These are phyloP conservation scores for Molanna angustata DNA, from an alignment of 2,888 invertebrate species.

Conservation along the genomic window DNA sequence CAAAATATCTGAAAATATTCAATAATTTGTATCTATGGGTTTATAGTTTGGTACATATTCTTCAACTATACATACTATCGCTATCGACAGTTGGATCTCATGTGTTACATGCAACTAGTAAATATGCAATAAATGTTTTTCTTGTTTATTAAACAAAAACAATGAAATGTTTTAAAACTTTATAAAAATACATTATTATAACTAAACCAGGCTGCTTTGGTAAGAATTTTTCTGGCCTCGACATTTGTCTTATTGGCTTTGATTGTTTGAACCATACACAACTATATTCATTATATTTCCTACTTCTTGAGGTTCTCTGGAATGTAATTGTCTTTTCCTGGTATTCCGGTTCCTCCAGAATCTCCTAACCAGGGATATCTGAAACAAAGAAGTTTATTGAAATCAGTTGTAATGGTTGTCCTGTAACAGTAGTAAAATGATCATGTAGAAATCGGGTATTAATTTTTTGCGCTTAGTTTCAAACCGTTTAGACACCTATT, in stretches of 20 bases:
- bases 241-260: not conserved
- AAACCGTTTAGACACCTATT: too few species aligned
- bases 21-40: too few species aligned
- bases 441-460: too few species aligned
- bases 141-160: slow-evolving; percentile 13
- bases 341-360: slow-evolving; percentile 77
- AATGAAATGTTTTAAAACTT: slow-evolving; percentile 16
- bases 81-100: too few species aligned
- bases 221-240: slow-evolving; percentile 11
- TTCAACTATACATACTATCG: too few species aligned
- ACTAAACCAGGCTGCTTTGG: slow-evolving; percentile 28
- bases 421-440: too few species aligned
- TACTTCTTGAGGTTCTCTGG: slow-evolving; percentile 58
- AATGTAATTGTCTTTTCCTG: slow-evolving; percentile 77
- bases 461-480: too few species aligned
- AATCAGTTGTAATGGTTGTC: too few species aligned
- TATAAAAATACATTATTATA: slow-evolving; percentile 19
- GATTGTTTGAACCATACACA: not conserved
- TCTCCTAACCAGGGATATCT: slow-evolving; percentile 88
- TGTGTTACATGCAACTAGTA: too few species aligned
- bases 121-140: not conserved
- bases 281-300: not conserved
- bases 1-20: too few species aligned
- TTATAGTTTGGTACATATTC: too few species aligned
- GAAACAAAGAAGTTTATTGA: too few species aligned